A percentile compares a stretch with the other conserved stretches of the same genome.
Evolutionary conservation across 2,113 vertebrate genomes (phyloP).

Genomic region (Ploceus nigricollis): DNA sequence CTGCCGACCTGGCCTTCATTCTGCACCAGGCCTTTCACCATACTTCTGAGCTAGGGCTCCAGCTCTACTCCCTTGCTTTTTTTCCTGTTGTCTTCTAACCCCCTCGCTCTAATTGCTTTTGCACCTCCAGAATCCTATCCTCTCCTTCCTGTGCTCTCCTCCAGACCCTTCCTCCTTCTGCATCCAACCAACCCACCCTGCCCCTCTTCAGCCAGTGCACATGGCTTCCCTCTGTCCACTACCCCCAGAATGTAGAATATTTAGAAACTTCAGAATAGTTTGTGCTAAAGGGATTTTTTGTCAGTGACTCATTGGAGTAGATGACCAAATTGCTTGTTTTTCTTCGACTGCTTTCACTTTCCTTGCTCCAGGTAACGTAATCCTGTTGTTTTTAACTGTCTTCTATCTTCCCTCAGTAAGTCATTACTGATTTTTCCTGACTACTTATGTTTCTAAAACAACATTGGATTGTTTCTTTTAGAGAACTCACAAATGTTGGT

Average conservation of each 20-base stretch:
- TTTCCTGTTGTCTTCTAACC: neutral
- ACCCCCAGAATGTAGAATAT: neutral
- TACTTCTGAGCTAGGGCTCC: neutral
- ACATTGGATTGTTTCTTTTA: slow-evolving; percentile 2
- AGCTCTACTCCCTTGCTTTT: neutral
- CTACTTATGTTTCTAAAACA: slow-evolving; percentile 26
- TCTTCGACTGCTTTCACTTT: neutral
- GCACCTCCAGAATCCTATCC: neutral
- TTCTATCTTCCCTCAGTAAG: neutral
- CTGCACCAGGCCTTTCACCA: neutral
- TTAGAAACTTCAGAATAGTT: neutral
- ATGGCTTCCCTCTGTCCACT: neutral
- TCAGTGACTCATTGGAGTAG: neutral
- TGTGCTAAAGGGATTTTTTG: neutral
- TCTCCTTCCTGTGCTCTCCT: neutral
- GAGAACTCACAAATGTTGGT: neutral
- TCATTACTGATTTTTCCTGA: neutral
- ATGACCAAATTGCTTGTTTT: neutral
- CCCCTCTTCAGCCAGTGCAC: neutral
- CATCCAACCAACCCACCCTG: neutral
- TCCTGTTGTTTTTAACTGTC: neutral
- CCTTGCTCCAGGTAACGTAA: slow-evolving; percentile 16
- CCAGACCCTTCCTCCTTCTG: neutral
- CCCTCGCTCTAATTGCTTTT: neutral
- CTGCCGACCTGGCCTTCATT: neutral